phyloP scores from a whole-genome alignment of 1,140 invertebrate species.

The Drosophila sp. region DNA sequence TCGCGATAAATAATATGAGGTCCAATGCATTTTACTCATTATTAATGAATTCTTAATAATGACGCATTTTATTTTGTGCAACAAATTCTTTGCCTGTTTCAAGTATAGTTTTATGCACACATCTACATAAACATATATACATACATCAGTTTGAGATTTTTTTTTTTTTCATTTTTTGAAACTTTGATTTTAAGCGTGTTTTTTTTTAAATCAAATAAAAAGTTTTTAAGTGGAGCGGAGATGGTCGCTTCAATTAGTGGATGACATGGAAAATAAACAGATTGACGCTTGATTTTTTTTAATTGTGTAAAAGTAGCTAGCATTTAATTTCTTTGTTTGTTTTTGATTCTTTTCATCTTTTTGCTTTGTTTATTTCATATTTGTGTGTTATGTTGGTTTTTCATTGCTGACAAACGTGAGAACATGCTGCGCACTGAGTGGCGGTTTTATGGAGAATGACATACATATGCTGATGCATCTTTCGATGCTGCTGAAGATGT shows the following conservation, averaged over 20 bases:
- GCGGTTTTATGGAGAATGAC: slow-evolving; percentile 1
- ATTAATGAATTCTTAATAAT: neutral
- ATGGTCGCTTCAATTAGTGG: slow-evolving; percentile 37
- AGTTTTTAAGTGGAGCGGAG: slow-evolving; percentile 19
- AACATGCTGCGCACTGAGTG: slow-evolving; percentile 30
- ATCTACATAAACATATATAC: neutral
- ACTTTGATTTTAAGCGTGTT: slow-evolving; percentile 17
- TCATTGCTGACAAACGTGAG: slow-evolving; percentile 59
- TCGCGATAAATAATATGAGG: slow-evolving; percentile 83
- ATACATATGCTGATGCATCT: slow-evolving; percentile 35
- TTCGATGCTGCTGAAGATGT: slow-evolving; percentile 40
- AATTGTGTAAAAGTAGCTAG: slow-evolving; percentile 52
- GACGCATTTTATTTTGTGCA: slow-evolving; percentile 8
- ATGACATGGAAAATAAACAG: slow-evolving; percentile 40
- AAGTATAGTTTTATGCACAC: slow-evolving; percentile 1
- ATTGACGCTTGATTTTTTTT: slow-evolving; percentile 47
- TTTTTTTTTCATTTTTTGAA: slow-evolving; percentile 24
- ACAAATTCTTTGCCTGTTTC: neutral
- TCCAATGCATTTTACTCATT: neutral
- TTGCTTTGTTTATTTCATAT: slow-evolving; percentile 1
- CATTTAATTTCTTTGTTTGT: slow-evolving; percentile 47
- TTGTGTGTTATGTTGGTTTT: slow-evolving; percentile 34
- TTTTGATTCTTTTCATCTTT: slow-evolving; percentile 39
- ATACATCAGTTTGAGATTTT: slow-evolving; percentile 2
- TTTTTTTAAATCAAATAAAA: slow-evolving; percentile 56